Base-by-base conservation (phyloP, 2,888 invertebrate genomes). In the Ypsolopha scabrella region DNA sequence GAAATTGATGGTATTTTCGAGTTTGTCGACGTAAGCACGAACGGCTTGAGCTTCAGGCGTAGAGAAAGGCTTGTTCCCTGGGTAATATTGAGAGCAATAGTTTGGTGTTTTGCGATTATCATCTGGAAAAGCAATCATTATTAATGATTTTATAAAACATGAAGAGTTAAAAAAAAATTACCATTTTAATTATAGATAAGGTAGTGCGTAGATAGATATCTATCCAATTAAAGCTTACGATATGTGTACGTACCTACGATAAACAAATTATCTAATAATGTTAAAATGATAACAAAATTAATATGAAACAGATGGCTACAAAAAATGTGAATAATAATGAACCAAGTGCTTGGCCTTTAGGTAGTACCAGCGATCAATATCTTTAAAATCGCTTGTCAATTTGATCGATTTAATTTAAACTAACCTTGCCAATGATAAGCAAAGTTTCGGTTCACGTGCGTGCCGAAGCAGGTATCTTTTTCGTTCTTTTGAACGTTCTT, bases 381-480 rank as follows among this genome's bases (percentile, higher is more conserved):
- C 24, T 24, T 24, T 3, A 24, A 24, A 24, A 24, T 24, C 24
- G 24, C 24, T 24, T 24, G 24, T 24, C 24, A 24, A 48, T 13
- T 24, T 44, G 14, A 44, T 44, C 11, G 6, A 14, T 13, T n/a
- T 14, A 13, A 44, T 7, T 33, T 8, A 14, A 41, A 52, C 60
- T 60, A 36, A 83, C 86, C 85, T 75, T 81, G 83, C 85, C 85
- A 86, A 58, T 86, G 85, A 64, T 77, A 85, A 46, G 83, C 81
- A 53, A 85, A 86, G 60, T 86, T 86, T 7, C 86, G 70, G 60
- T 86, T 82, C 24, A 86, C 67, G 56, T 85, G 79, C 2, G 78
- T 80, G 37, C 85, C 85, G 54, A 80, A 78, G 58, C 85, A 86
- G 0, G 50, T 53, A 7, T 68, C 62, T 0, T 60, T 54, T 3